These are phyloP conservation scores for Acomys russatus DNA, from an alignment of 2,797 vertebrate species.

Conservation along the genomic window DNA sequence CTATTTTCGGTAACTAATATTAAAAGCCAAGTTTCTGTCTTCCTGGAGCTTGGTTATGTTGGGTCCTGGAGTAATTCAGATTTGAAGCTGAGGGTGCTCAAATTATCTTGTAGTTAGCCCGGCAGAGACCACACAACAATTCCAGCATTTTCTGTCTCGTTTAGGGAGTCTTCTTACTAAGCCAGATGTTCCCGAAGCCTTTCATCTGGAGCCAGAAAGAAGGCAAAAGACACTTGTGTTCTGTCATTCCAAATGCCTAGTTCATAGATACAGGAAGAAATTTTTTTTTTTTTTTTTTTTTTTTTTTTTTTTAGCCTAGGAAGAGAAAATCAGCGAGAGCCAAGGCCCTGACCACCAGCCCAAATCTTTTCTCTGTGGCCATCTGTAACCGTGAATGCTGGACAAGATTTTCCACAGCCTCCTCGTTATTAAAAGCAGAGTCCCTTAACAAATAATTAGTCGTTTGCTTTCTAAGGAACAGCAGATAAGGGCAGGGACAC, in stretches of 20 bases:
- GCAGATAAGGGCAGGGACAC: conserved; percentile 70
- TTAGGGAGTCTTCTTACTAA: neutral
- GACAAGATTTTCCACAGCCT: conserved; percentile 64
- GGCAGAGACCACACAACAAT: neutral
- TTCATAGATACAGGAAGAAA: neutral
- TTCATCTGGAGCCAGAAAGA: conserved; percentile 1
- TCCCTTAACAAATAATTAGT: conserved; percentile 84
- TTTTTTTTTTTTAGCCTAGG: conserved; percentile 50
- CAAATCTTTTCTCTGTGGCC: conserved; percentile 39
- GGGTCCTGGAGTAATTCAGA: neutral
- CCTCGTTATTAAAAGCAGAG: conserved; percentile 82
- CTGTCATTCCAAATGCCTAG: neutral
- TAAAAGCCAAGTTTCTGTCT: neutral
- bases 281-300: neutral
- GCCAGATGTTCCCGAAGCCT: neutral
- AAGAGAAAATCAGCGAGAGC: conserved; percentile 8
- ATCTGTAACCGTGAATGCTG: conserved; percentile 68
- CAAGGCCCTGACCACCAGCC: conserved; percentile 28
- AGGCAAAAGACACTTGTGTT: neutral
- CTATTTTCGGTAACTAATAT: neutral
- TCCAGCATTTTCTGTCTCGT: neutral
- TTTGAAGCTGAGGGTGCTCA: neutral
- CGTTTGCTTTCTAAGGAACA: conserved; percentile 78
- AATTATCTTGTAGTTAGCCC: neutral
- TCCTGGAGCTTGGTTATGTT: neutral